Percentiles rank a stretch among this genome's conserved stretches.
phyloP scores from a whole-genome alignment of 2,888 invertebrate species.

The Lasioglossum vierecki region DNA sequence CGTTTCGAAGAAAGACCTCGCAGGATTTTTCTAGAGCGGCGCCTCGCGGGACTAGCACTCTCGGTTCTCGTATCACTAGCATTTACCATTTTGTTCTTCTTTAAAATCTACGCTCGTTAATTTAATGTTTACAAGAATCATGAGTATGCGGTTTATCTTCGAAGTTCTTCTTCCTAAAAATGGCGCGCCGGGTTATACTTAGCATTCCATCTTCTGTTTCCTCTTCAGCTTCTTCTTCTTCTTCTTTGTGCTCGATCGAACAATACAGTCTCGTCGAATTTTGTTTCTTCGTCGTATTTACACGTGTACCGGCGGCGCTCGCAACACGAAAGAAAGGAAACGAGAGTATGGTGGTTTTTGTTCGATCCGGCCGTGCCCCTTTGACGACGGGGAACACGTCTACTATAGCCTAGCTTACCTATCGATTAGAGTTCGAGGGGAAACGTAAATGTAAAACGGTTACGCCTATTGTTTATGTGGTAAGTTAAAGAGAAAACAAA shows the following conservation, averaged over 20 bases:
- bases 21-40: neutral
- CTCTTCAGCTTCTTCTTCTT: neutral
- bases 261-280: conserved; percentile 23
- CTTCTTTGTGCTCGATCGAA: conserved; percentile 62
- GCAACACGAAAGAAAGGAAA: conserved; percentile 48
- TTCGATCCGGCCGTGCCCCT: neutral
- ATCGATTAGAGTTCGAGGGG: conserved; percentile 68
- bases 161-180: neutral
- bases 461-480: conserved; percentile 47
- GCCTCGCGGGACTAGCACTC: neutral
- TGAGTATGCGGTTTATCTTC: conserved; percentile 61
- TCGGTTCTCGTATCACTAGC: conserved; percentile 46
- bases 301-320: conserved; percentile 68
- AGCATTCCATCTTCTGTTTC: neutral
- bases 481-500: neutral
- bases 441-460: conserved; percentile 42
- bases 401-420: conserved; percentile 37
- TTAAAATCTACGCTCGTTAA: conserved; percentile 65
- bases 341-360: conserved; percentile 20
- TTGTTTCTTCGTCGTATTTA: conserved; percentile 70
- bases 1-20: neutral
- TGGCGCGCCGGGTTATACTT: neutral
- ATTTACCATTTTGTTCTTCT: conserved; percentile 10
- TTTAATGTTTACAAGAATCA: conserved; percentile 68
- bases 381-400: neutral